These are phyloP conservation scores for Petrolisthes manimaculis DNA, from an alignment of 2,888 invertebrate genomes.

Conservation along the genomic window DNA sequence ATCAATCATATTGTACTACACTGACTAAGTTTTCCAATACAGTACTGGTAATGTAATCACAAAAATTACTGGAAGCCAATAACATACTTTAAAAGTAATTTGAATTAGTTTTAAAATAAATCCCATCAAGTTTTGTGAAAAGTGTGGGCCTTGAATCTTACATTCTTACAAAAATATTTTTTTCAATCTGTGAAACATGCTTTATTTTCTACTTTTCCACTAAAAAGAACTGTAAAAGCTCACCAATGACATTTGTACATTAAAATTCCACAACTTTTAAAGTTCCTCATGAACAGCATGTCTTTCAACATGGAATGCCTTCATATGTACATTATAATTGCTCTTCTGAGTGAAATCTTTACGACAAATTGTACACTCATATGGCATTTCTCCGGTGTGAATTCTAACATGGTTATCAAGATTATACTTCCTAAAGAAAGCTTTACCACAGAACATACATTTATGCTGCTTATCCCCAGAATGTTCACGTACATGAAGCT, in stretches of 20 bases:
- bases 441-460: slow-evolving; percentile 84
- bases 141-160: not conserved
- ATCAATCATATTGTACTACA: too few species aligned
- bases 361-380: slow-evolving; percentile 88
- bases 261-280: slow-evolving; percentile 28
- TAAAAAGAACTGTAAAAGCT: not conserved
- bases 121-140: too few species aligned
- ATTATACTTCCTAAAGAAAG: slow-evolving; percentile 89
- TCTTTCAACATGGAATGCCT: slow-evolving; percentile 65
- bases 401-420: slow-evolving; percentile 88
- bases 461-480: slow-evolving; percentile 83
- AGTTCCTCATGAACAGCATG: slow-evolving; percentile 65
- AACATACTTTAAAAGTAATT: too few species aligned
- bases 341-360: slow-evolving; percentile 65
- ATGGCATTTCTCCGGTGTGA: slow-evolving; percentile 85
- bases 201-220: not conserved
- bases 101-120: too few species aligned
- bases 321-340: slow-evolving; percentile 66
- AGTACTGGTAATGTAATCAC: too few species aligned
- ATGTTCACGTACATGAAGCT: slow-evolving; percentile 87
- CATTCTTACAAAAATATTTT: not conserved
- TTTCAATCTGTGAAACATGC: not conserved
- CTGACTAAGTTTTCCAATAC: too few species aligned
- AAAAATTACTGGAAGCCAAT: too few species aligned
- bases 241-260: slow-evolving; percentile 6